A percentile compares a stretch with the other conserved stretches of the same genome.
Evolutionary conservation across 1,140 invertebrate species (phyloP).

Genomic region (Diorhabda elongata): DNA sequence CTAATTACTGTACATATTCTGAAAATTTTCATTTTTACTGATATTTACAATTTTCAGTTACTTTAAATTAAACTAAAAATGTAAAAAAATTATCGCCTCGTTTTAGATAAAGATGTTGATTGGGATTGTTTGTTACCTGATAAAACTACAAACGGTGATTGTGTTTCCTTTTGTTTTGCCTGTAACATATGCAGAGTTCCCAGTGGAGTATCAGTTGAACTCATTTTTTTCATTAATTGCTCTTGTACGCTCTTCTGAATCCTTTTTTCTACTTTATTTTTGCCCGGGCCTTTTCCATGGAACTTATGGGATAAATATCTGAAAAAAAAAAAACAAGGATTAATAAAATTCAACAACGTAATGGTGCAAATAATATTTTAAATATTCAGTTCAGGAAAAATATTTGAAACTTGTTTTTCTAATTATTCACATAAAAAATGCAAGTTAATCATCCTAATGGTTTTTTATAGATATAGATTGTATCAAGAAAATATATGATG

Average conservation of each 20-base stretch:
- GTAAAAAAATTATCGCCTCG: conserved; percentile 33
- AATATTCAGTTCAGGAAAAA: too few relatives aligned
- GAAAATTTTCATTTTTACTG: too few relatives aligned
- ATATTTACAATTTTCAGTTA: too few relatives aligned
- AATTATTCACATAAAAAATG: too few relatives aligned
- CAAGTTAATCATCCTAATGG: too few relatives aligned
- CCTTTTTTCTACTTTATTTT: conserved; percentile 97
- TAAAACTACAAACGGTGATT: conserved; percentile 91
- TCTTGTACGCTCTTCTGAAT: conserved; percentile 94
- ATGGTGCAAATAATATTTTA: too few relatives aligned
- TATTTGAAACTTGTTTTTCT: too few relatives aligned
- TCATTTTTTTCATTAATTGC: conserved; percentile 97
- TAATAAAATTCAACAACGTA: not conserved
- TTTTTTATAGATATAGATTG: too few relatives aligned
- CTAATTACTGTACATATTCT: too few relatives aligned
- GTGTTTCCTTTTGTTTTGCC: conserved; percentile 94
- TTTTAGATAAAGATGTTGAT: conserved; percentile 42
- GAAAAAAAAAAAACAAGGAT: not conserved
- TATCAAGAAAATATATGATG: too few relatives aligned
- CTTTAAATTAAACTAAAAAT: not conserved
- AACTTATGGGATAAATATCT: conserved; percentile 92
- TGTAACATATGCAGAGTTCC: conserved; percentile 90
- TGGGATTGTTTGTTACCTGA: conserved; percentile 76
- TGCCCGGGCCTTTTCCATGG: conserved; percentile 98
- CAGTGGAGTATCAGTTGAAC: conserved; percentile 95